These are phyloP conservation scores for Tetramorium alpestre DNA, from an alignment of 1,140 invertebrate species.

Conservation along the genomic window DNA sequence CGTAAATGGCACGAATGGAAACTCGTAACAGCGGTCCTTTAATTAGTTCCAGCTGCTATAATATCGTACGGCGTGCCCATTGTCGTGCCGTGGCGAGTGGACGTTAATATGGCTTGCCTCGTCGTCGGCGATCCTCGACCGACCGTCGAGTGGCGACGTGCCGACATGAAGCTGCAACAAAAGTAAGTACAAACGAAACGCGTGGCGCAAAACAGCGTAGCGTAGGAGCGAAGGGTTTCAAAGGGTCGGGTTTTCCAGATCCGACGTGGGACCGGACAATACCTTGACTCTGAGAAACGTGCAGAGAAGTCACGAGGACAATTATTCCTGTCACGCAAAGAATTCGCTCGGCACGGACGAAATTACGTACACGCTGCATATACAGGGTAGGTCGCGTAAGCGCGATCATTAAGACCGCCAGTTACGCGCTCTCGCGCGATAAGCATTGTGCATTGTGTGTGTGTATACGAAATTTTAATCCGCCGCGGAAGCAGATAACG, in stretches of 20 bases:
- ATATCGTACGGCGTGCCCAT: conserved; percentile 87
- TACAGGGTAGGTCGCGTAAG: conserved; percentile 84
- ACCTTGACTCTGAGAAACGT: conserved; percentile 87
- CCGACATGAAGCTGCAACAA: conserved; percentile 82
- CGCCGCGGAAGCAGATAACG: too few species aligned
- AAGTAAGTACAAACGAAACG: conserved; percentile 74
- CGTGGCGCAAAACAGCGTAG: background rate
- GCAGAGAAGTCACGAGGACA: conserved; percentile 87
- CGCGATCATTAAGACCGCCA: background rate
- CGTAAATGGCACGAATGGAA: conserved; percentile 5
- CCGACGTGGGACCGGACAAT: conserved; percentile 87
- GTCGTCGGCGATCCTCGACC: conserved; percentile 87
- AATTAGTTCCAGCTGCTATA: conserved; percentile 88
- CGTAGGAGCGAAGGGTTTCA: background rate
- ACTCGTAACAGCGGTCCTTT: conserved; percentile 57
- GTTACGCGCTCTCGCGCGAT: background rate
- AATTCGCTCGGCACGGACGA: conserved; percentile 88
- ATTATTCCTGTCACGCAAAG: conserved; percentile 88
- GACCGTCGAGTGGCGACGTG: conserved; percentile 85
- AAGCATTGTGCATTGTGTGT: background rate
- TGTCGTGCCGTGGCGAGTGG: conserved; percentile 86
- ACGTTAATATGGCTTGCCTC: conserved; percentile 87
- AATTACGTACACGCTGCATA: conserved; percentile 87
- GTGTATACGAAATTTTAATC: background rate
- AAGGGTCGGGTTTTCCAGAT: conserved; percentile 71